Evolutionary conservation across 2,888 invertebrate species (phyloP), one percentile per base, ranked within the genome.

Genomic region (Encarsia formosa): DNA sequence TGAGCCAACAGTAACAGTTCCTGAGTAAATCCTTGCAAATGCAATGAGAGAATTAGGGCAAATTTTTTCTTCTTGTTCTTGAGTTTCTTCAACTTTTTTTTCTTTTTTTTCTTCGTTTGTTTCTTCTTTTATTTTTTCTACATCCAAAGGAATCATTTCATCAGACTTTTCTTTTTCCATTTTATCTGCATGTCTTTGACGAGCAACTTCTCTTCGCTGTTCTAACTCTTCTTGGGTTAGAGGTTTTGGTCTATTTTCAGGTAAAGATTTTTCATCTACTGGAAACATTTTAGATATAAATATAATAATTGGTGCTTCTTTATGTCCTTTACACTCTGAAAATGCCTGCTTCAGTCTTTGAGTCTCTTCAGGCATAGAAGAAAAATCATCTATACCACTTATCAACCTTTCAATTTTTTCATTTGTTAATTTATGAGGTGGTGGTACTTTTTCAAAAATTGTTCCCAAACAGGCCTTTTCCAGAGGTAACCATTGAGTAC

Each of bases 1-100:
- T 65, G 86, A 84, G 6, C 92, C 93, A 62, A 78, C 80, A 59
- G 73, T 83, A 29, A 97, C 72, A 47, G 81, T 86, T 3, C 98
- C 97, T 71, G 93, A 93, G 71, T 91, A 97, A 29, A 98, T 82
- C 66, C 97, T 81, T 16, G 94, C 94, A 77, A 98, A 92, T 1
- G 93, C 97, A 58, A 98, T 80, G 68, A 96, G 88, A 35, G 82
- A 83, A 55, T 85, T 81, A 43, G 80, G 77, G 41, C 68, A 68
- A 20, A 67, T 59, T 34, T 76, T 73, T 57, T 63, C 63, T 34
- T 62, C 61, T 13, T 53, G 55, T 48, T 51, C 34, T 15, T 35
- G 24, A 34, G 54, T 49, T 31, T 45, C 41, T 23, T 16, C 48
- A 9, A 42, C 51, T 19, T 44, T 29, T 32, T 54, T 56, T 24